A percentile compares a stretch with the other conserved stretches of the same genome.
These are phyloP conservation scores for Leptodactylus fuscus DNA, from an alignment of 2,113 vertebrate species.

Conservation along the genomic window DNA sequence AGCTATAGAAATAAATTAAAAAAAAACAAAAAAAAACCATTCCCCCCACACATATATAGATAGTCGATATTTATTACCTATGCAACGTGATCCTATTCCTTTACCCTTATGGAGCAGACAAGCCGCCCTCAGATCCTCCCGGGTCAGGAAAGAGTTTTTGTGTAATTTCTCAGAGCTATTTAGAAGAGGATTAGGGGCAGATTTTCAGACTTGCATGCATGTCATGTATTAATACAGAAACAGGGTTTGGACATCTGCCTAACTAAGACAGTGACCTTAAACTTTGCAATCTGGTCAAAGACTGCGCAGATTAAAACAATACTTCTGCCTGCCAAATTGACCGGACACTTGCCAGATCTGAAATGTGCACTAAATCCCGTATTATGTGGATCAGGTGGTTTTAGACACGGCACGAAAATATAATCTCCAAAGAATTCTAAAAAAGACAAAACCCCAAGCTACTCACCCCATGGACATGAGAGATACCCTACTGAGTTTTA, in stretches of 20 bases:
- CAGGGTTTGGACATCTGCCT: conserved; percentile 2
- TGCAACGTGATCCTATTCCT: no score
- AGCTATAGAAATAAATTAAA: no score
- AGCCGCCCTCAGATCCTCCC: not conserved
- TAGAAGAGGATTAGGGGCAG: not conserved
- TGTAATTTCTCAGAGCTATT: not conserved
- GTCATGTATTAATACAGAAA: conserved; percentile 22
- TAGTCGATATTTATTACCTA: no score
- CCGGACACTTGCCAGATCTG: conserved; percentile 11
- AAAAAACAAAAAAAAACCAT: no score
- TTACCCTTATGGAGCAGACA: not conserved
- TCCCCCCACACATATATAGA: no score
- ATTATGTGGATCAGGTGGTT: conserved; percentile 13
- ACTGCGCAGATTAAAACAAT: conserved; percentile 29
- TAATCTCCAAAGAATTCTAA: conserved; percentile 12
- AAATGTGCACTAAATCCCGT: conserved; percentile 25
- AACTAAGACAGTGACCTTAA: conserved; percentile 52
- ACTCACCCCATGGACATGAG: not conserved
- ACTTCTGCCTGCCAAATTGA: conserved; percentile 20
- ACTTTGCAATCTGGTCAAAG: conserved; percentile 39
- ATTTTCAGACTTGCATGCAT: not conserved
- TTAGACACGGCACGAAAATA: not conserved
- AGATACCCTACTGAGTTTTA: not conserved
- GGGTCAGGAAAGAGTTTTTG: not conserved
- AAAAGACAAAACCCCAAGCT: not conserved